These are phyloP conservation scores for Synanthedon formicaeformis DNA, from an alignment of 2,888 invertebrate species.

Conservation along the genomic window DNA sequence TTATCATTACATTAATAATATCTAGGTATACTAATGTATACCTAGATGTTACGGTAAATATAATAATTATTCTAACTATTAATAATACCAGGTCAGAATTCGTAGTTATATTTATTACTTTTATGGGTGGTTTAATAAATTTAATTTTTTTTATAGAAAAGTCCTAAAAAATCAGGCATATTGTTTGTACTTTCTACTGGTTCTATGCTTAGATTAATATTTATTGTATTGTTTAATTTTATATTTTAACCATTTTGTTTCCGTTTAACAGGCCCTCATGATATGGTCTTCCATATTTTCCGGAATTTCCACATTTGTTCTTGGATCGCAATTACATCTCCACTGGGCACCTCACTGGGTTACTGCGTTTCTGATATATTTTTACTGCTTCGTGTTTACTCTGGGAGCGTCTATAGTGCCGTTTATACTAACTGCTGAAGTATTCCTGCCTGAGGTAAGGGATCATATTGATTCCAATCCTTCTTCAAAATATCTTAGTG, in stretches of 20 bases:
- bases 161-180: no score
- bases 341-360: slow-evolving; percentile 35
- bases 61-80: background rate
- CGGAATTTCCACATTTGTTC: slow-evolving; percentile 25
- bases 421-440: slow-evolving; percentile 45
- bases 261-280: slow-evolving; percentile 21
- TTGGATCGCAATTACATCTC: slow-evolving; percentile 30
- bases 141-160: no score
- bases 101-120: no score
- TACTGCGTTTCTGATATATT: slow-evolving; percentile 30
- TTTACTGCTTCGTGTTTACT: slow-evolving; percentile 39
- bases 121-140: no score
- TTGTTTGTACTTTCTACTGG: no score
- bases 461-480: background rate
- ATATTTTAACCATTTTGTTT: background rate
- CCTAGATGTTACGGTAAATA: background rate
- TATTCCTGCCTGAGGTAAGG: slow-evolving; percentile 48
- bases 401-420: slow-evolving; percentile 47
- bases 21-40: no score
- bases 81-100: background rate
- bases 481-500: background rate
- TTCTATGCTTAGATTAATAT: no score
- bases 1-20: no score
- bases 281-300: slow-evolving; percentile 21
- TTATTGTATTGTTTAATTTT: no score